Base-by-base conservation (phyloP, 2,113 vertebrate species). In the Callaeas wilsoni region DNA sequence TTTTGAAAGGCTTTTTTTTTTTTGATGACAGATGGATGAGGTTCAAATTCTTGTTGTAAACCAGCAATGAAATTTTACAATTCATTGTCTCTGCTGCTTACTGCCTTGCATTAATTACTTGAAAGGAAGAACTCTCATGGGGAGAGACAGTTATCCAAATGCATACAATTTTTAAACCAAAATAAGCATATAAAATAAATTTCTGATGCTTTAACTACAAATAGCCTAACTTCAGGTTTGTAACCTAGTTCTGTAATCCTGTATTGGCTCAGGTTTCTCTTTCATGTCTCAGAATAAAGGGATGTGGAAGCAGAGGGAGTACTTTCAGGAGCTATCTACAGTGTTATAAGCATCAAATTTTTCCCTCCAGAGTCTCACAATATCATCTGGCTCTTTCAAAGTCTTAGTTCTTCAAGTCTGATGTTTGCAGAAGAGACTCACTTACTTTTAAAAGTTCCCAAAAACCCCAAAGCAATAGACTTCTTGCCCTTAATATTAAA, bases 41-140 rank as follows among this genome's bases (percentile, higher is more conserved):
- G 76, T 89, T 96, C 83, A 90, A 95, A 96, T 93, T 95, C 76
- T 52, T 71, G 2, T 30, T 84, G 73, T 53, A 92, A 90, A 90
- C 80, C 86, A 93, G 85, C 76, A 92, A 90, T 94, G 76, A 93
- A 94, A 90, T 95, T 89, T 91, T 94, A 93, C 79, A 93, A 89
- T 87, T 96, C 90, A 94, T 93, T 96, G 90, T 93, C 90, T 93
- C 57, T 79, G 44, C 73, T 89, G 80, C 88, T 93, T 78, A 93
- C 69, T 76, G 93, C 71, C 79, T 90, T 93, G 83, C 86, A 95
- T 93, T 96, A 96, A 96, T 92, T 96, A 95, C 53, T 93, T 90
- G 83, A 95, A 84, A 86, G 70, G 69, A 80, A 84, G 44, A 85
- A 49, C 22, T 78, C 64, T 82, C 56, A 33, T 11, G 37, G 55